Evolutionary conservation across 1,140 invertebrate species (phyloP).

Genomic region (Drosophila teissieri): DNA sequence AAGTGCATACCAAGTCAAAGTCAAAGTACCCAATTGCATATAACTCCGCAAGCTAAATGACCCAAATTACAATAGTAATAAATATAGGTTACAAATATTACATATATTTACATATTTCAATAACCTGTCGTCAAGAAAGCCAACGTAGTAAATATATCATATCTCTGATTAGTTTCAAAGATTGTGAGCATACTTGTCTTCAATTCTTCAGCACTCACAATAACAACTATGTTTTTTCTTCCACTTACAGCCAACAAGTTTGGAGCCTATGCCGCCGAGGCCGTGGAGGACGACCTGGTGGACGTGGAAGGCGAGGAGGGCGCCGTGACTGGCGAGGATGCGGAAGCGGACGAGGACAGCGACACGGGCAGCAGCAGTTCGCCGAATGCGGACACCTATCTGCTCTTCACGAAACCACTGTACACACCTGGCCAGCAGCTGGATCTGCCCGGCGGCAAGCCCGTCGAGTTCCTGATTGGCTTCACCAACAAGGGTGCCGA

Average conservation of each 20-base stretch:
- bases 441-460: slow-evolving; percentile 89
- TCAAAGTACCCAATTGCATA: too few relatives aligned
- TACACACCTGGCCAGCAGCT: slow-evolving; percentile 78
- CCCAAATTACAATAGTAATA: background rate
- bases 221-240: slow-evolving; percentile 10
- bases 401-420: slow-evolving; percentile 95
- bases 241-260: slow-evolving; percentile 86
- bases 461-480: slow-evolving; percentile 97
- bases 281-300: slow-evolving; percentile 90
- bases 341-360: slow-evolving; percentile 89
- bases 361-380: slow-evolving; percentile 89
- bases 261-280: slow-evolving; percentile 90
- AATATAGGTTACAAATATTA: too few relatives aligned
- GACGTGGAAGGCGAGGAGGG: slow-evolving; percentile 90
- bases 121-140: too few relatives aligned
- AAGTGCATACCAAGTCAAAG: background rate
- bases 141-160: too few relatives aligned
- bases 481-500: slow-evolving; percentile 97
- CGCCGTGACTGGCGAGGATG: slow-evolving; percentile 87
- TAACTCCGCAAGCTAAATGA: background rate
- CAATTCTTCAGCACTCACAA: too few relatives aligned
- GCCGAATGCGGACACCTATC: slow-evolving; percentile 95
- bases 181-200: background rate
- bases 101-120: too few relatives aligned
- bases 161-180: background rate